Conservation (phyloP, 2,797 vertebrate species). For the Nasua narica region DNA sequence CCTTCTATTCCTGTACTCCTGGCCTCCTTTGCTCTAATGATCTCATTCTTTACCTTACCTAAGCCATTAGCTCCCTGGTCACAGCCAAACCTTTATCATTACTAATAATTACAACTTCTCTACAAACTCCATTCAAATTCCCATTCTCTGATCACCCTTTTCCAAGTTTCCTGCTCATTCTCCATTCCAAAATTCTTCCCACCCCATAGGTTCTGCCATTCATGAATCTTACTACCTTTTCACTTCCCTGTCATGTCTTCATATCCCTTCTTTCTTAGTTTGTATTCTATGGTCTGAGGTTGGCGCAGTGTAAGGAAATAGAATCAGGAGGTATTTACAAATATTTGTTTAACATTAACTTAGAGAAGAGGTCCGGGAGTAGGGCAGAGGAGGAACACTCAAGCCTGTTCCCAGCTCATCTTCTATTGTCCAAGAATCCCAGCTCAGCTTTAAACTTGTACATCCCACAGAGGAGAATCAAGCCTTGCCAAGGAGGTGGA, state of each 20-base stretch:
- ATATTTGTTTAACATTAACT: background rate
- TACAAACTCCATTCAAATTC: background rate
- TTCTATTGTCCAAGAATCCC: background rate
- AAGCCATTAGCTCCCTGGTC: background rate
- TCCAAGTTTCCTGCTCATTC: background rate
- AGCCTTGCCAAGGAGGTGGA: background rate
- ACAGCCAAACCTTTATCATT: background rate
- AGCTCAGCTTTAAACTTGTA: background rate
- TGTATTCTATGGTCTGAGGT: background rate
- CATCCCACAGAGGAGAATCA: background rate
- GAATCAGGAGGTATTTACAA: background rate
- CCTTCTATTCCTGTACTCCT: background rate
- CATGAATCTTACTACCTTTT: background rate
- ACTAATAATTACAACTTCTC: background rate
- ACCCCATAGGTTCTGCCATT: background rate
- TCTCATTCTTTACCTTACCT: background rate
- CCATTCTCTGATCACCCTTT: background rate
- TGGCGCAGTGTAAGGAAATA: background rate
- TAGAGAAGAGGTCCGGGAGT: background rate
- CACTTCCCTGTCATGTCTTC: background rate
- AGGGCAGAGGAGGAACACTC: background rate
- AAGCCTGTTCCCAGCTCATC: background rate
- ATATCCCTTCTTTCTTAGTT: background rate
- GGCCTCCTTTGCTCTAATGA: background rate
- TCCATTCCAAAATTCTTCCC: background rate